Evolutionary conservation across 2,113 vertebrate genomes (phyloP).

Genomic region (Ailuropoda melanoleuca): DNA sequence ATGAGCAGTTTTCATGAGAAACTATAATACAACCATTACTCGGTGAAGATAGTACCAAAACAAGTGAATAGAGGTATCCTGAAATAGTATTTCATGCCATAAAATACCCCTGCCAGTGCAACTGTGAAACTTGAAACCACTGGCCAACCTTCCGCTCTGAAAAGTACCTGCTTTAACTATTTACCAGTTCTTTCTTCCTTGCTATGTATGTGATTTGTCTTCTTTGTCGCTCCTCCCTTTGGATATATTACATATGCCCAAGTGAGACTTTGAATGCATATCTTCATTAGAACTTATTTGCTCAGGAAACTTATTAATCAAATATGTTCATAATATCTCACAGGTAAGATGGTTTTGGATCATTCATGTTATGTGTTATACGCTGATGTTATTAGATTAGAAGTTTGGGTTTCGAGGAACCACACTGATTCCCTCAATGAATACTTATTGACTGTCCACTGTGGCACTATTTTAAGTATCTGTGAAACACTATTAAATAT

Average conservation of each 20-base stretch:
- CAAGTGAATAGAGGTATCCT: neutral
- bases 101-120: neutral
- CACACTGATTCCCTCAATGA: neutral
- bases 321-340: neutral
- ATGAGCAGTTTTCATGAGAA: neutral
- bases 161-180: neutral
- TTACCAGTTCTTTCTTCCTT: neutral
- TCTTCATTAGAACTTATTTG: neutral
- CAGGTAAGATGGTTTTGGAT: neutral
- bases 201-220: neutral
- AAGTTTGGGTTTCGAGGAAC: neutral
- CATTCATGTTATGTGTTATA: neutral
- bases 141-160: neutral
- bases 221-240: neutral
- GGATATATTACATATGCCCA: neutral
- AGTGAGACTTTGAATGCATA: neutral
- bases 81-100: neutral
- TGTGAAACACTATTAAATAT: neutral
- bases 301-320: neutral
- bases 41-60: neutral
- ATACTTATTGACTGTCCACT: neutral
- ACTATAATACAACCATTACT: neutral
- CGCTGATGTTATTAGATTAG: neutral
- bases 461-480: neutral
- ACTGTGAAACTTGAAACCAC: neutral